A percentile compares a stretch with the other conserved stretches of the same genome.
phyloP scores from a whole-genome alignment of 2,113 vertebrate species.

The Eretmochelys imbricata region DNA sequence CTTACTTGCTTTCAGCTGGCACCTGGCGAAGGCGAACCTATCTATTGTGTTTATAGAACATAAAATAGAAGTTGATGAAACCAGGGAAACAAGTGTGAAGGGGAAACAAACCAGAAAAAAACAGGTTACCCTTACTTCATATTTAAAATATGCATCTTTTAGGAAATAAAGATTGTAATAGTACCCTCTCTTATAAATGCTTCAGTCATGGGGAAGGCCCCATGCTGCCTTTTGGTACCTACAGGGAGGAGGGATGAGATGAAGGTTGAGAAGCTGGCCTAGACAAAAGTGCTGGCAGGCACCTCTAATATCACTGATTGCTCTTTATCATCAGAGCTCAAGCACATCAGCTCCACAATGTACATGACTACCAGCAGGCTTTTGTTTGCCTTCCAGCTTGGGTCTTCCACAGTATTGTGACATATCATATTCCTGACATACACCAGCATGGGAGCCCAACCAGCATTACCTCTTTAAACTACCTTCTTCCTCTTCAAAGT shows the following conservation, averaged over 20 bases:
- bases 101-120: not conserved
- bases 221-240: not conserved
- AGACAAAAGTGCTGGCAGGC: not conserved
- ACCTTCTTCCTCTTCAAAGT: not conserved
- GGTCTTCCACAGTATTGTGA: not conserved
- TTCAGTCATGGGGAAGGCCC: not conserved
- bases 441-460: not conserved
- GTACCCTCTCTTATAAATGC: not conserved
- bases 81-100: not conserved
- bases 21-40: not conserved
- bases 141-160: not conserved
- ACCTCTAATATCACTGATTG: not conserved
- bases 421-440: not conserved
- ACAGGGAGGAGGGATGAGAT: not conserved
- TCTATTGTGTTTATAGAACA: not conserved
- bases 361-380: not conserved
- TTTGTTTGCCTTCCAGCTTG: not conserved
- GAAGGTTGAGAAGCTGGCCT: not conserved
- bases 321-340: not conserved
- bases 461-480: not conserved
- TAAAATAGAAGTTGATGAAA: not conserved
- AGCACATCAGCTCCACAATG: not conserved
- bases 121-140: not conserved
- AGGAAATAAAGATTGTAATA: not conserved
- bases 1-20: not conserved